Percentiles rank a stretch among this genome's conserved stretches.
Evolutionary conservation across 2,113 vertebrate genomes (phyloP).

Genomic region (Oxyruncus cristatus): DNA sequence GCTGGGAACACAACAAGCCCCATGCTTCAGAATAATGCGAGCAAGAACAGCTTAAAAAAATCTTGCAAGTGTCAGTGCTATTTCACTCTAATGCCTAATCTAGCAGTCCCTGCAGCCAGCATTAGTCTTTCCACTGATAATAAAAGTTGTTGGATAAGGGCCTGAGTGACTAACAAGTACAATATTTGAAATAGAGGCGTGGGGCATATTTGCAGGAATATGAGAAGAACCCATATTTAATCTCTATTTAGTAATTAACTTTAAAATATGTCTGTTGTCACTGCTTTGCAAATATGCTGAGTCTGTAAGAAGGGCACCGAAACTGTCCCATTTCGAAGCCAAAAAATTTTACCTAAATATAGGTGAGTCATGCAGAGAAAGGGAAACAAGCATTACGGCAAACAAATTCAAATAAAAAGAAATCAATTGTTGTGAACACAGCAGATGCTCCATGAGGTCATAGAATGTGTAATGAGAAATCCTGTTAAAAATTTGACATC

Average conservation of each 20-base stretch:
- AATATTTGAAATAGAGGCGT: constrained; percentile 36
- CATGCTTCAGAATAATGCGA: accelerated
- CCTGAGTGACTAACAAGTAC: constrained; percentile 36
- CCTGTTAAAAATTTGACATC: not conserved
- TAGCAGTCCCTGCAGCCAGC: not conserved
- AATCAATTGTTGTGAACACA: not conserved
- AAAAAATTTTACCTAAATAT: not conserved
- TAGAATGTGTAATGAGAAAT: not conserved
- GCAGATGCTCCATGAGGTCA: not conserved
- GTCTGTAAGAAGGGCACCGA: not conserved
- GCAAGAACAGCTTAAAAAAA: not conserved
- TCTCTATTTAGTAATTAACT: not conserved
- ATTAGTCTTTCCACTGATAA: constrained; percentile 24
- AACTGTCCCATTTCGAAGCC: not conserved
- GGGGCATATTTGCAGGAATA: constrained; percentile 7
- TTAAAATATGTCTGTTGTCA: not conserved
- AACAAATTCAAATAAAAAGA: not conserved
- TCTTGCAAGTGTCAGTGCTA: not conserved
- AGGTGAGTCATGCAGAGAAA: not conserved
- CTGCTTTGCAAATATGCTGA: not conserved
- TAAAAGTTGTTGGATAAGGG: constrained; percentile 28
- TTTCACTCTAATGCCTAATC: not conserved
- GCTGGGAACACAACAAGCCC: accelerated
- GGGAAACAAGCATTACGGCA: not conserved
- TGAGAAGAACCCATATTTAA: not conserved